Evolutionary conservation across 2,797 vertebrate genomes (phyloP), one percentile per base, ranked within the genome.

Genomic region (Gallinago stenura): DNA sequence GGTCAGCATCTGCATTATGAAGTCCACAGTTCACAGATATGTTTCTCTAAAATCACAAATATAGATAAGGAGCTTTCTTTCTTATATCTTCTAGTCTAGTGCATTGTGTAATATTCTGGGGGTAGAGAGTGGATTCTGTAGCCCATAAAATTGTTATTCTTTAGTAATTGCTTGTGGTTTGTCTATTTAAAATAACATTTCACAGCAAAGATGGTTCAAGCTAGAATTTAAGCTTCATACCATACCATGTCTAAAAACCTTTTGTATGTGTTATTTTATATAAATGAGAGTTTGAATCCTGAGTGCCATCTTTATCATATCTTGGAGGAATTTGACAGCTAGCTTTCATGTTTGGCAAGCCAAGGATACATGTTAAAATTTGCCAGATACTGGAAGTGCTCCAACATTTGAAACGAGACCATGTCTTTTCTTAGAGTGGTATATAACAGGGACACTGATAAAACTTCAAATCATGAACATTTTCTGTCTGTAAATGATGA

Each of bases 401-500:
- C 94, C 90, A 97, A 16, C 87, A 22, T 86, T 90, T 95, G 70
- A 78, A 95, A 93, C 45, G 90, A 96, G 96, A 76, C 79, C 2
- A 30, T 95, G 73, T 90, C 97, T 94, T 85, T 97, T 97, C 95
- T 83, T 95, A 95, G 97, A 96, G 93, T 97, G 95, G 97, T 97
- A 97, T 96, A 95, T 95, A 86, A 62, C 80, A 95, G 61, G 90
- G 87, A 87, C 76, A 97, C 87, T 93, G 95, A 97, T 92, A 95
- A 97, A 97, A 94, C 89, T 90, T 92, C 66, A 93, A 58, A 86
- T 90, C 83, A 46, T 89, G 87, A 87, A 82, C 75, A 39, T 94
- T 95, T 89, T 95, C 89, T 88, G 82, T 97, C 97, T 97, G 97
- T 97, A 98, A 98, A 98, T 98, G 97, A 98, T 97, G 97, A 98